Base-by-base conservation (phyloP, 2,113 vertebrate species). In the Pseudorasbora parva region DNA sequence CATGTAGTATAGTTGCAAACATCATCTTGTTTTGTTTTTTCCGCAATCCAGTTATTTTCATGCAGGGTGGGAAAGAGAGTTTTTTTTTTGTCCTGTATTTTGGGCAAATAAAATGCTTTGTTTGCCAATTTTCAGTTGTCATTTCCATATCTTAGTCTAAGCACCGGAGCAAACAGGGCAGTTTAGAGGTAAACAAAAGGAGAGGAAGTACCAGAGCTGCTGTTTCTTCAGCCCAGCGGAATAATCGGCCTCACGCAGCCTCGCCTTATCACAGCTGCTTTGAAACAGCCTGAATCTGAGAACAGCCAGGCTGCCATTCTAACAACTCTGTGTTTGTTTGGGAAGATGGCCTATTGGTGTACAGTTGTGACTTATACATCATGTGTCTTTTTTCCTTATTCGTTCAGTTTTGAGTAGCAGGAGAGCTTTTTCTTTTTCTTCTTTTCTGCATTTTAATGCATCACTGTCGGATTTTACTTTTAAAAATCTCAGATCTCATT, bases 221-320 rank as follows among this genome's bases (percentile, higher is more conserved):
- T 51, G 78, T 81, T 81, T 81, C 75, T 83, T 54, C 69, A 75
- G 60, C 37, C 59, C 57, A 51, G 59, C 11, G 69, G 81, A 74
- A 86, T 83, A 86, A 83, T 86, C 82, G 59, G 59, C 69, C 72
- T 83, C 76, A 68, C 14, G 7, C 62, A 43, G 75, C 23, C 37
- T 15, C 10, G 33, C 33, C 59, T 78, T 81, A 86, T 86, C 81
- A 83, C 82, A 30, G 25, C 49, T 33, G 30, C n/a, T 37, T 43
- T 86, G 43, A 71, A 71, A 69, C 30, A 33, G 82, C 27, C 64
- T 37, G 75, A 82, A 59, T 68, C 30, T 59, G 73, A 78, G 80
- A 78, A 57, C 54, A 81, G 84, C 60, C 33, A 33, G 41, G 3
- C 51, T 78, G 51, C 14, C 14, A 15, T 66, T 49, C 47, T 23